phyloP scores from a whole-genome alignment of 2,888 invertebrate species.

The Acleris holmiana region DNA sequence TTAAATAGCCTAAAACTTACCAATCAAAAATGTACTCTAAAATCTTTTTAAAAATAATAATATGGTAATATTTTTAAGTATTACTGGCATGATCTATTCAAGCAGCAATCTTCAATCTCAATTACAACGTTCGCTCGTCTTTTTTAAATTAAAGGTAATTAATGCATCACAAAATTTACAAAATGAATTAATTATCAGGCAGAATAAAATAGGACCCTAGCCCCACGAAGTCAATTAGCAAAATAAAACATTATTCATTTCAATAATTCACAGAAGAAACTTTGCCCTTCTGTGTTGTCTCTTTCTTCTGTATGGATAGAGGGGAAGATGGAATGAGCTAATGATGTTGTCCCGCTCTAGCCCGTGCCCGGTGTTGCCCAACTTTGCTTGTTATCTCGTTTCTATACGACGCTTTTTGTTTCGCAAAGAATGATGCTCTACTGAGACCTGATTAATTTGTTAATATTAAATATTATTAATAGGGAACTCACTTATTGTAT shows the following conservation, averaged over 20 bases:
- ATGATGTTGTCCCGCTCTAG: slow-evolving; percentile 55
- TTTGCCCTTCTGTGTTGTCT: slow-evolving; percentile 55
- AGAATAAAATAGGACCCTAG: slow-evolving; percentile 36
- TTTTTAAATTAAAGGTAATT: slow-evolving; percentile 46
- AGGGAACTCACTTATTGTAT: too few species aligned
- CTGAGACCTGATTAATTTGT: slow-evolving; percentile 16
- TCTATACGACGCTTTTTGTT: slow-evolving; percentile 56
- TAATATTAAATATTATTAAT: too few species aligned
- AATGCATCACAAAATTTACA: slow-evolving; percentile 52
- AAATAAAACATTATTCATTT: slow-evolving; percentile 72
- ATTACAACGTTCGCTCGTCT: not conserved
- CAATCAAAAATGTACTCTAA: too few species aligned
- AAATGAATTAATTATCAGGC: slow-evolving; percentile 53
- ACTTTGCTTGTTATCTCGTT: slow-evolving; percentile 68
- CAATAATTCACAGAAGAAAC: slow-evolving; percentile 67
- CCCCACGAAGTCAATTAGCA: slow-evolving; percentile 50
- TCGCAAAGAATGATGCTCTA: slow-evolving; percentile 48
- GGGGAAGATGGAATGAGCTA: slow-evolving; percentile 41
- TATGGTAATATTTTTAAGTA: too few species aligned
- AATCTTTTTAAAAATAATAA: too few species aligned
- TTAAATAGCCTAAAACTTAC: too few species aligned
- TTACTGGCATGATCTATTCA: too few species aligned
- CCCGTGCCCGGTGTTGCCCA: slow-evolving; percentile 58
- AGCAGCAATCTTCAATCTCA: too few species aligned
- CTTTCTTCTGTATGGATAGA: slow-evolving; percentile 46